Evolutionary conservation across 2,797 vertebrate genomes (phyloP).

Genomic region (Hippoglossus hippoglossus): DNA sequence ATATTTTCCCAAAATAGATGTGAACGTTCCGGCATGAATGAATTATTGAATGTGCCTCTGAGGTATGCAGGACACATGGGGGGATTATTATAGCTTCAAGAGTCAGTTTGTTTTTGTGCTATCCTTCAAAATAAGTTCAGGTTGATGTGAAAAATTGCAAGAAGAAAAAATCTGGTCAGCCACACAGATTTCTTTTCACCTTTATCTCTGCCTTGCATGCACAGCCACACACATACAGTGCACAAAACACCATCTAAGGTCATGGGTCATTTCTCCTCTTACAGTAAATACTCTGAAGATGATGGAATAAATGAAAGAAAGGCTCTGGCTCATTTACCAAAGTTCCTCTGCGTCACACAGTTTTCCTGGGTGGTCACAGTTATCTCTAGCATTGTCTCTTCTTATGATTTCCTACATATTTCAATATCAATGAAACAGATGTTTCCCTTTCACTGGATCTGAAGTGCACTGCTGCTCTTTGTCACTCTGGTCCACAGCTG

Average conservation of each 20-base stretch:
- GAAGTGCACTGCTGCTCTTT: background rate
- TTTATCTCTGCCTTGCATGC: background rate
- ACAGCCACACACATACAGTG: background rate
- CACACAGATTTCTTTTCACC: background rate
- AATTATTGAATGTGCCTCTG: conserved; percentile 76
- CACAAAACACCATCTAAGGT: conserved; percentile 32
- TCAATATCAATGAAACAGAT: conserved; percentile 24
- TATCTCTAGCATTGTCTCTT: conserved; percentile 22
- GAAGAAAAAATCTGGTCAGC: conserved; percentile 11
- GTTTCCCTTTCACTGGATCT: conserved; percentile 6
- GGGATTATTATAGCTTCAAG: conserved; percentile 42
- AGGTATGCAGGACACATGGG: conserved; percentile 56
- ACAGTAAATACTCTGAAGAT: conserved; percentile 31
- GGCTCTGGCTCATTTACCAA: conserved; percentile 23
- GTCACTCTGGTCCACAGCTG: conserved; percentile 11
- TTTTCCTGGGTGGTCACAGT: conserved; percentile 41
- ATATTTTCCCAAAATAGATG: conserved; percentile 74
- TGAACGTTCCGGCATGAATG: conserved; percentile 65
- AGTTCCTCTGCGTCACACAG: conserved; percentile 12
- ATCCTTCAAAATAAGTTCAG: conserved; percentile 5
- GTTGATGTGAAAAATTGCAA: background rate
- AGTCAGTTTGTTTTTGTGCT: conserved; percentile 6
- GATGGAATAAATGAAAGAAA: conserved; percentile 50
- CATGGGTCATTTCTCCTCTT: conserved; percentile 46
- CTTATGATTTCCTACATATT: conserved; percentile 25